Base-by-base conservation (phyloP, 2,113 vertebrate species). In the Synchiropus splendidus region DNA sequence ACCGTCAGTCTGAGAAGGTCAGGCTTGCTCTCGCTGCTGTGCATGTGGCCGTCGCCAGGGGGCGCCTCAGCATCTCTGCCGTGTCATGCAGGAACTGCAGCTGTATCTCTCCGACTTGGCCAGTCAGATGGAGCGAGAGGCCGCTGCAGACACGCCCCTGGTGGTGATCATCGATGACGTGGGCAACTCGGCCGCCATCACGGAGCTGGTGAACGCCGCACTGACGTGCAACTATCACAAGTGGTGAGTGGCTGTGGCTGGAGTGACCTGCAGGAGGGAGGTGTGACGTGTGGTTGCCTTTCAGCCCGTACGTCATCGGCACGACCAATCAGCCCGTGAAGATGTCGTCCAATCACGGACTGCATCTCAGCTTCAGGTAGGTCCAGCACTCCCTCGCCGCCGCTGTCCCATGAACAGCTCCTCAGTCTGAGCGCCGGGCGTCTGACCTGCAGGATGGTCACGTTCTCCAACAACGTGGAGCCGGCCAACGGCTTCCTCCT, bases 151-250 rank as follows among this genome's bases (percentile, higher is more conserved):
- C 0, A 64, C 93, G 43, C 94, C 94, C 0, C 71, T 96, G 80
- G 91, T 93, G 10, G 84, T 98, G 62, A 85, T 98, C 1, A 70
- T 98, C 55, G 92, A 98, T 0, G 93, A 97, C 73, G 87, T 97
- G 9, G 89, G 86, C 1, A 91, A 97, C 48, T 74, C 89, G 0
- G 80, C 86, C 1, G 86, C 87, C 46, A 86, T 92, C 74, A 95
- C 90, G 0, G 92, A 97, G 65, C 87, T 98, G 0, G 89, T 96
- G 56, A 97, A 97, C 0, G 91, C 91, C 0, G 92, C 94, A 0
- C 87, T 98, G 32, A 97, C 92, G 52, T 98, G 94, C 92, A 97
- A 97, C 78, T 94, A 98, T 69, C 94, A 97, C 73, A 95, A 92
- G 88, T 97, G 93, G 94, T 98, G 69, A 87, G 80, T 44, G 2